These are phyloP conservation scores for Dicrurus megarhynchus DNA, from an alignment of 2,113 vertebrate species.

Conservation along the genomic window DNA sequence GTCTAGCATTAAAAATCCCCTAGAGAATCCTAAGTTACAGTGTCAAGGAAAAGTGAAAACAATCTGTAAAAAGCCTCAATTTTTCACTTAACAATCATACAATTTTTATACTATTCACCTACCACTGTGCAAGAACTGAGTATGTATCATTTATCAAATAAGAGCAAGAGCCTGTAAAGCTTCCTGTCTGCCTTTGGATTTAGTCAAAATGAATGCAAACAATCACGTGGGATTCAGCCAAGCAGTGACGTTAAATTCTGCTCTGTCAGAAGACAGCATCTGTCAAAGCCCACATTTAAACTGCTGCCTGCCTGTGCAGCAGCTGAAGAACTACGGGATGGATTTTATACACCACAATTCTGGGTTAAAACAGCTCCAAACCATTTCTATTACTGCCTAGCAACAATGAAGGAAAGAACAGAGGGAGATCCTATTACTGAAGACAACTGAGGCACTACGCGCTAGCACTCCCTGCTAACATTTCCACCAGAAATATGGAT, in stretches of 20 bases:
- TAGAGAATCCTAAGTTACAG: neutral
- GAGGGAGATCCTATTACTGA: constrained; percentile 63
- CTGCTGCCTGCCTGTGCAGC: constrained; percentile 79
- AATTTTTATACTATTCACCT: constrained; percentile 47
- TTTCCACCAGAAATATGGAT: constrained; percentile 74
- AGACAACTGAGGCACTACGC: constrained; percentile 39
- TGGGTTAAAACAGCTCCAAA: constrained; percentile 50
- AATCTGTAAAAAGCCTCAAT: constrained; percentile 1
- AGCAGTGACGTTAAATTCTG: constrained; percentile 84
- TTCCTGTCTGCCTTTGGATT: constrained; percentile 70
- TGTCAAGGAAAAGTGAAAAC: constrained; percentile 8
- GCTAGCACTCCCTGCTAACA: constrained; percentile 52
- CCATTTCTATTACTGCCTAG: constrained; percentile 74
- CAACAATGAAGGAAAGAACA: constrained; percentile 67
- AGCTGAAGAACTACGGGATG: constrained; percentile 70
- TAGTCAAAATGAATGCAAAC: constrained; percentile 81
- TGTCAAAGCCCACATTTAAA: constrained; percentile 85
- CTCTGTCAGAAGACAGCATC: constrained; percentile 86
- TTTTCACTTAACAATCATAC: constrained; percentile 44
- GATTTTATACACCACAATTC: constrained; percentile 65
- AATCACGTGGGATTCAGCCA: constrained; percentile 81
- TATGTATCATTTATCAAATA: constrained; percentile 28
- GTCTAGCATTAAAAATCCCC: constrained; percentile 26
- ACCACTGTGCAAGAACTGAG: neutral
- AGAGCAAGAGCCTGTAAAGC: constrained; percentile 55